phyloP scores from a whole-genome alignment of 2,113 vertebrate genomes.

The Athene cunicularia region DNA sequence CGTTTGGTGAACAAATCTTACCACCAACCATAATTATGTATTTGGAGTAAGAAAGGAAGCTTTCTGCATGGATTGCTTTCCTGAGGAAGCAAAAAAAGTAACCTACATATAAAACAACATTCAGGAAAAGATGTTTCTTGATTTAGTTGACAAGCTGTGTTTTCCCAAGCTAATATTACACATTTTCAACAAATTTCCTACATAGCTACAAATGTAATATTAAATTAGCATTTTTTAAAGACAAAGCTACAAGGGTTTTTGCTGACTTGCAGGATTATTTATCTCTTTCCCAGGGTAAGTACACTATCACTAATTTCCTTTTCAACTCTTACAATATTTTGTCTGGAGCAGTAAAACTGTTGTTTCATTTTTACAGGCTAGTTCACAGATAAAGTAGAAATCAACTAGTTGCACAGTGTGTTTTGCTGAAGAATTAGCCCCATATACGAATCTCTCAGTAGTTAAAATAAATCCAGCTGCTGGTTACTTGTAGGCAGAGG shows the following conservation, averaged over 20 bases:
- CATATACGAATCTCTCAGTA: not conserved
- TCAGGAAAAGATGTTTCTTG: not conserved
- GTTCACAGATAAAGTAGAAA: conserved; percentile 30
- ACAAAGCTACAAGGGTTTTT: conserved; percentile 1
- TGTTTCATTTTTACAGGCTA: conserved; percentile 10
- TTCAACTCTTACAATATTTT: not conserved
- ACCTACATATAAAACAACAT: not conserved
- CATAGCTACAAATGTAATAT: not conserved
- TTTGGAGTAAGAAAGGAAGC: not conserved
- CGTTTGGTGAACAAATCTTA: not conserved
- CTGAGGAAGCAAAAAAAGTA: not conserved
- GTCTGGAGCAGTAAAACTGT: not conserved
- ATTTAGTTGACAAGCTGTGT: not conserved
- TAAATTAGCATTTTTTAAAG: conserved; percentile 33
- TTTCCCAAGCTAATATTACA: not conserved
- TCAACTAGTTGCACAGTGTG: not conserved
- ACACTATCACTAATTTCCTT: not conserved
- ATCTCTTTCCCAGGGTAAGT: conserved; percentile 9
- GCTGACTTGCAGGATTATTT: conserved; percentile 15
- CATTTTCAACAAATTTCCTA: not conserved
- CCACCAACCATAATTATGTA: not conserved
- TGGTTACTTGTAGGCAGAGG: conserved; percentile 22
- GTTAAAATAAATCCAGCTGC: conserved; percentile 55
- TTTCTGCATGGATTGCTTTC: not conserved
- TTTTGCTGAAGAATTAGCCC: conserved; percentile 2